A percentile compares a stretch with the other conserved stretches of the same genome.
Evolutionary conservation across 2,797 vertebrate species (phyloP).

Genomic region (Tiaroga cobitis): DNA sequence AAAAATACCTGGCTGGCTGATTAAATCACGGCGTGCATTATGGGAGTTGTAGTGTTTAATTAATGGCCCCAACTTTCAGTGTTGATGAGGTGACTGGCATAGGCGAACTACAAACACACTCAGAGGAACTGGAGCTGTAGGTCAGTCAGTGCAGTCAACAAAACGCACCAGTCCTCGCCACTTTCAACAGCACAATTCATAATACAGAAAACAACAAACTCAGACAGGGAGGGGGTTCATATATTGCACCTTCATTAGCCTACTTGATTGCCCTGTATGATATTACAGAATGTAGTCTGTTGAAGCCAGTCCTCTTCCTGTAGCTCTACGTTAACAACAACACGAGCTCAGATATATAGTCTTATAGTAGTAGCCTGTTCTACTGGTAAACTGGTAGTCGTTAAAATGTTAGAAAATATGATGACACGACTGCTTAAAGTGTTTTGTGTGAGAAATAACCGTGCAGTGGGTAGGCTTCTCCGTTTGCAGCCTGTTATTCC

Average conservation of each 20-base stretch:
- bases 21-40: slow-evolving; percentile 73
- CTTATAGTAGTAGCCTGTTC: slow-evolving; percentile 24
- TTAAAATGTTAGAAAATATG: slow-evolving; percentile 46
- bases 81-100: slow-evolving; percentile 65
- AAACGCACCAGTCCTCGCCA: slow-evolving; percentile 59
- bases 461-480: slow-evolving; percentile 51
- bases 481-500: slow-evolving; percentile 33
- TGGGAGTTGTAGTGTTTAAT: slow-evolving; percentile 78
- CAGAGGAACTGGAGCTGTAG: slow-evolving; percentile 58
- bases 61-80: slow-evolving; percentile 62
- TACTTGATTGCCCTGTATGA: slow-evolving; percentile 55
- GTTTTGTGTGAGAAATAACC: slow-evolving; percentile 40
- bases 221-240: slow-evolving; percentile 59
- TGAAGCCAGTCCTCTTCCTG: slow-evolving; percentile 61
- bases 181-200: slow-evolving; percentile 31
- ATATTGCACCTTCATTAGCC: slow-evolving; percentile 64
- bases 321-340: slow-evolving; percentile 41
- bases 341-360: slow-evolving; percentile 46
- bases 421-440: slow-evolving; percentile 42
- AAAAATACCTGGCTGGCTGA: slow-evolving; percentile 63
- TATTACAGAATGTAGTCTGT: slow-evolving; percentile 50
- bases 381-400: slow-evolving; percentile 43
- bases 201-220: slow-evolving; percentile 58
- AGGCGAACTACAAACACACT: slow-evolving; percentile 60
- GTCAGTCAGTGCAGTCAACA: slow-evolving; percentile 65